These are phyloP conservation scores for Sapajus apella DNA, from an alignment of 2,113 vertebrate genomes.

Conservation along the genomic window DNA sequence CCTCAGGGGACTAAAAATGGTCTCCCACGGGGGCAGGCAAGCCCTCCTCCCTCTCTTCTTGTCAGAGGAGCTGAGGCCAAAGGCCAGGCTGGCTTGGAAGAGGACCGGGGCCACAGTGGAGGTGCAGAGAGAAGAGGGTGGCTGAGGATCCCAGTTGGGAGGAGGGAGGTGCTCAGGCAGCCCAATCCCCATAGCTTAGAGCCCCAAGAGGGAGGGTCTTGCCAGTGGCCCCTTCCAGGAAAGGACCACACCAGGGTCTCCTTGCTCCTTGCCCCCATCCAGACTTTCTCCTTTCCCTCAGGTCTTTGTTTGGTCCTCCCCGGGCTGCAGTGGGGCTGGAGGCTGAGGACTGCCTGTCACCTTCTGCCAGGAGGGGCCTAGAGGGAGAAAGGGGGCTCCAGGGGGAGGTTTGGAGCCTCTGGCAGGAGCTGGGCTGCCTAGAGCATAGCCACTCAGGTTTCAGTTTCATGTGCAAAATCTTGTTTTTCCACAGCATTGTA, in stretches of 20 bases:
- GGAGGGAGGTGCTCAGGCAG: neutral
- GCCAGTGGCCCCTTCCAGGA: neutral
- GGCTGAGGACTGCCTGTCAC: neutral
- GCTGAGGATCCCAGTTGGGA: neutral
- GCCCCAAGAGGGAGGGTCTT: accelerated
- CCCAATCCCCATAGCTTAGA: neutral
- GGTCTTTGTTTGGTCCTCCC: constrained; percentile 40
- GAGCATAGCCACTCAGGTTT: neutral
- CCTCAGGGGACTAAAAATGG: constrained; percentile 76
- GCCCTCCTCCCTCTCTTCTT: constrained; percentile 4
- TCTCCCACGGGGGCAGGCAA: constrained; percentile 23
- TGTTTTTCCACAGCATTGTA: neutral
- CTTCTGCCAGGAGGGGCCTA: neutral
- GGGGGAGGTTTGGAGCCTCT: neutral
- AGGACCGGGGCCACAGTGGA: neutral
- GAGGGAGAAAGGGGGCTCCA: neutral
- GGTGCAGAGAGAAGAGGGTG: neutral
- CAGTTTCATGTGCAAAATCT: neutral
- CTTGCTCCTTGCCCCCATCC: neutral
- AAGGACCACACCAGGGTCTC: neutral
- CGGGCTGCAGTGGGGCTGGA: neutral
- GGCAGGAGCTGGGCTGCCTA: too few relatives aligned
- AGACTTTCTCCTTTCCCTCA: constrained; percentile 64
- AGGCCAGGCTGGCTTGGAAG: constrained; percentile 46
- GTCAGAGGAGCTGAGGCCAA: constrained; percentile 33